These are phyloP conservation scores for Cyphomyrus discorhynchus DNA, from an alignment of 2,113 vertebrate genomes.

Conservation along the genomic window DNA sequence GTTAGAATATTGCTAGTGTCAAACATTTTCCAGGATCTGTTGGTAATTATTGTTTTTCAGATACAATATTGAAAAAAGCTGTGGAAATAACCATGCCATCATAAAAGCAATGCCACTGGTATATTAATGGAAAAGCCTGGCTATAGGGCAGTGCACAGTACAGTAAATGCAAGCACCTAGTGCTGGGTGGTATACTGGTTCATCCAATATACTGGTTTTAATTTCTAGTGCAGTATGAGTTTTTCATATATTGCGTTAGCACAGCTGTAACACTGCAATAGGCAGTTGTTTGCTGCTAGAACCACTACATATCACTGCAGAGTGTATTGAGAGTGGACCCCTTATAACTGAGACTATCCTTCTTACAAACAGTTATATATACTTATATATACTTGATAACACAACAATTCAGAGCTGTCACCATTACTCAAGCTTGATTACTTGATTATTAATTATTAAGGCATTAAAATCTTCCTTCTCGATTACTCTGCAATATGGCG, in stretches of 20 bases:
- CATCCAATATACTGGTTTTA: background rate
- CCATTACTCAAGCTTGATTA: background rate
- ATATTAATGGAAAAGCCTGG: background rate
- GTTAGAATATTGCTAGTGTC: background rate
- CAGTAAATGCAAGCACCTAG: background rate
- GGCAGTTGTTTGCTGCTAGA: too few relatives aligned
- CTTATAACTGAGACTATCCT: background rate
- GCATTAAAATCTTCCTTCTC: background rate
- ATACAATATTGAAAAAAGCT: background rate
- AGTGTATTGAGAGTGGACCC: too few relatives aligned
- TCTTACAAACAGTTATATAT: background rate
- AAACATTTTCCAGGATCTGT: background rate
- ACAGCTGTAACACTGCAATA: too few relatives aligned
- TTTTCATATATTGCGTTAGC: background rate
- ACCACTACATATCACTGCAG: background rate
- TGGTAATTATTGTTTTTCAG: background rate
- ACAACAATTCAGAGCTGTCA: background rate
- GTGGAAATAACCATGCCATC: background rate
- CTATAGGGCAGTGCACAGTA: background rate
- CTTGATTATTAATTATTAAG: background rate
- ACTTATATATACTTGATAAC: background rate
- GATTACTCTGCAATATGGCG: background rate
- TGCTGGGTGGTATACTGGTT: background rate
- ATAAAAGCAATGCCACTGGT: background rate
- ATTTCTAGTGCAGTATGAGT: background rate